These are phyloP conservation scores for Eumaeus atala DNA, from an alignment of 1,140 invertebrate species.

Conservation along the genomic window DNA sequence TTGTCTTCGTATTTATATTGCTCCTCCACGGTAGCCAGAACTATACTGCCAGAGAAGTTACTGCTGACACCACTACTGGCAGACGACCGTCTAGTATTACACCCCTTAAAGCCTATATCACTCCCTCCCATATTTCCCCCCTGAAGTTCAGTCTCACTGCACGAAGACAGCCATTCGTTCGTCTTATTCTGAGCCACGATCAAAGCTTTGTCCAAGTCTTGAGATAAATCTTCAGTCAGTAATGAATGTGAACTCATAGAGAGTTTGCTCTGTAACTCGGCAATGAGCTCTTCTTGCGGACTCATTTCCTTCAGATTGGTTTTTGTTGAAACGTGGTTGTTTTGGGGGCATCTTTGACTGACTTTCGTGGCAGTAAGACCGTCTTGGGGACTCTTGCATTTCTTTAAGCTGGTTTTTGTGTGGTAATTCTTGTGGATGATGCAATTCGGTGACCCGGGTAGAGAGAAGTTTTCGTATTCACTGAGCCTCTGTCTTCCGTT, in stretches of 20 bases:
- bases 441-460: conserved; percentile 53
- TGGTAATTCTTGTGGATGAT: conserved; percentile 62
- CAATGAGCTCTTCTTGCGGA: conserved; percentile 10
- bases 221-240: conserved; percentile 33
- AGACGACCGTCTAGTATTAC: conserved; percentile 59
- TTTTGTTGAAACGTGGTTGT: conserved; percentile 58
- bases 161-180: conserved; percentile 53
- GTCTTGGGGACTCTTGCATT: conserved; percentile 22
- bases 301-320: conserved; percentile 45
- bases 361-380: conserved; percentile 16
- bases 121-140: conserved; percentile 51
- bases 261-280: conserved; percentile 24
- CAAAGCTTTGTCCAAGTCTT: conserved; percentile 46
- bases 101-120: conserved; percentile 25
- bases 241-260: conserved; percentile 29
- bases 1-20: conserved; percentile 84
- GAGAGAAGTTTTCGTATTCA: conserved; percentile 57
- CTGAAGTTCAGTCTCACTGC: conserved; percentile 28
- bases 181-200: conserved; percentile 55
- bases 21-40: conserved; percentile 77
- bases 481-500: conserved; percentile 39
- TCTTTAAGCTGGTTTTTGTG: conserved; percentile 50
- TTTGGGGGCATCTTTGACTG: conserved; percentile 31
- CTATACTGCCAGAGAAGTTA: conserved; percentile 52
- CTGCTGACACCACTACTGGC: conserved; percentile 64